Conservation (phyloP, 2,797 vertebrate species). For the Acanthurus lineatus region DNA sequence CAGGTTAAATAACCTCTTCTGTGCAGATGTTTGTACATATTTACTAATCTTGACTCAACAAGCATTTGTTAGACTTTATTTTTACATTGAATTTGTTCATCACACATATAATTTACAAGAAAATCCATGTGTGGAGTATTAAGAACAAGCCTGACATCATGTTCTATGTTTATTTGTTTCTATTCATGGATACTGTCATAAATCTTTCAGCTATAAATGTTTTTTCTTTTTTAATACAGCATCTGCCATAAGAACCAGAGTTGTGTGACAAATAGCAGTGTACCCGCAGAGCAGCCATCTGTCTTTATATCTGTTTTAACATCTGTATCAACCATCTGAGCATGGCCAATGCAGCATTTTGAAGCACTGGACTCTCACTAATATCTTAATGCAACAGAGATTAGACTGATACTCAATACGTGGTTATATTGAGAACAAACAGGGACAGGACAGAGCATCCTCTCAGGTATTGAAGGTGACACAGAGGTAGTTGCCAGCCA, state of each 20-base stretch:
- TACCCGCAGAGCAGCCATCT: background rate
- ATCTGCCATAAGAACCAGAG: background rate
- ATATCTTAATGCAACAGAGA: slow-evolving; percentile 4
- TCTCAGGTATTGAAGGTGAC: background rate
- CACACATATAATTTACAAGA: background rate
- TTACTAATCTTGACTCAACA: background rate
- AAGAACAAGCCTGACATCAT: background rate
- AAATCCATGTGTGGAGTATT: background rate
- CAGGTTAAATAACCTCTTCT: background rate
- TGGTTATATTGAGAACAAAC: background rate
- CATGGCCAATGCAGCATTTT: background rate
- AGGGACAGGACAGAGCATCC: background rate
- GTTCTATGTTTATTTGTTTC: background rate
- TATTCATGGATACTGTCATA: background rate
- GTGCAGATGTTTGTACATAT: background rate
- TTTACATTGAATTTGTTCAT: background rate
- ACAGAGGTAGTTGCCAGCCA: too few relatives aligned
- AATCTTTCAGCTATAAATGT: background rate
- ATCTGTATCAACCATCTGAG: background rate
- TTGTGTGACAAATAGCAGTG: background rate
- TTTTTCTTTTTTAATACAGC: background rate
- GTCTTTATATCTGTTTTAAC: background rate
- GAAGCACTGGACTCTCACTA: background rate
- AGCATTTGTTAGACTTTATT: background rate
- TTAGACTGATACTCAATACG: background rate